A percentile compares a stretch with the other conserved stretches of the same genome.
phyloP scores from a whole-genome alignment of 1,140 invertebrate species.

The Bombus fervidus region DNA sequence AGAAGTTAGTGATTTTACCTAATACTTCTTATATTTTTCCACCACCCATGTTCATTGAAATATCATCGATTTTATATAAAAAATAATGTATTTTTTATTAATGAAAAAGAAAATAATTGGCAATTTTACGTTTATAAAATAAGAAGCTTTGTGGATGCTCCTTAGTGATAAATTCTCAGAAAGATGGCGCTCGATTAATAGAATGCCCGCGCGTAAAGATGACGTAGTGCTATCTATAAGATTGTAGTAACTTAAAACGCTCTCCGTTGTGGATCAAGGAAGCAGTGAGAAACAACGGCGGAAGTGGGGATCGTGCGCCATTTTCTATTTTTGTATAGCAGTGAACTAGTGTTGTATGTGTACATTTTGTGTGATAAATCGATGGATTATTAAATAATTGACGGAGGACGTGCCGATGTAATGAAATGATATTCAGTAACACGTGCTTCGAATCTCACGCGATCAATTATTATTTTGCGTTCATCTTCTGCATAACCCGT shows the following conservation, averaged over 20 bases:
- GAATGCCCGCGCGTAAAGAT: slow-evolving; percentile 17
- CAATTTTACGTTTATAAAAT: no score
- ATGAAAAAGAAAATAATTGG: background rate
- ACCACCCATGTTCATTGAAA: background rate
- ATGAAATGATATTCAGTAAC: slow-evolving; percentile 69
- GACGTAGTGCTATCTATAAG: slow-evolving; percentile 42
- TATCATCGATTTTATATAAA: background rate
- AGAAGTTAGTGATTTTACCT: background rate
- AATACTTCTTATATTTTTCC: background rate
- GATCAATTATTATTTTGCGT: slow-evolving; percentile 54
- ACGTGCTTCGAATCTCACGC: slow-evolving; percentile 53
- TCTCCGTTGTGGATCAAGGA: slow-evolving; percentile 55
- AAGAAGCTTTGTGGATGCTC: background rate
- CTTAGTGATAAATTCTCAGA: background rate
- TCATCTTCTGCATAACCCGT: slow-evolving; percentile 61
- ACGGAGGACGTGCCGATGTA: slow-evolving; percentile 53
- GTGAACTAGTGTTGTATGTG: slow-evolving; percentile 76
- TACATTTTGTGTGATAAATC: slow-evolving; percentile 75
- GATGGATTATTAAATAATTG: slow-evolving; percentile 66
- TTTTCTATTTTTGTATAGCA: slow-evolving; percentile 83
- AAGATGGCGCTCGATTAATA: slow-evolving; percentile 30
- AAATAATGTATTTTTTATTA: background rate
- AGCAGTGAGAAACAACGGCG: slow-evolving; percentile 60
- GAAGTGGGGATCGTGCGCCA: slow-evolving; percentile 79
- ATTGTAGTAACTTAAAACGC: slow-evolving; percentile 37